Evolutionary conservation across 53 echinoderm and acorn worm species (phyloP).

Genomic region (Henricia sp.): DNA sequence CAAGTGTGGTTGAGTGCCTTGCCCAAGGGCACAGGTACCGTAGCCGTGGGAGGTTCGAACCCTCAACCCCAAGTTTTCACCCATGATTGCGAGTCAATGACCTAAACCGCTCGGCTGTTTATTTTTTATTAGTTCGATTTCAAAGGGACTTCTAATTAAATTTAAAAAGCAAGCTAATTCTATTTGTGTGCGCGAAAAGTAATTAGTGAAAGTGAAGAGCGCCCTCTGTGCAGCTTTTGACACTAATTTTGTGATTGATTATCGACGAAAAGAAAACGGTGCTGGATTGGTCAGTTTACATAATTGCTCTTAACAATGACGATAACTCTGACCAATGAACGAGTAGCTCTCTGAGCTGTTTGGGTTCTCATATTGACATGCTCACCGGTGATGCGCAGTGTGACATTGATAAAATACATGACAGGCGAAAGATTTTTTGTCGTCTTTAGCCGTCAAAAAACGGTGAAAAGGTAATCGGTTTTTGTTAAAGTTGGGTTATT

Average conservation of each 20-base stretch:
- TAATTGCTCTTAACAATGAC: not conserved
- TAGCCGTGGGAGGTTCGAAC: too few relatives aligned
- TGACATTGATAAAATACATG: not conserved
- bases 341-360: not conserved
- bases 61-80: too few relatives aligned
- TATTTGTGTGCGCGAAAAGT: too few relatives aligned
- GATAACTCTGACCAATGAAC: not conserved
- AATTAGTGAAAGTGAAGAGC: not conserved
- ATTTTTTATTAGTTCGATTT: too few relatives aligned
- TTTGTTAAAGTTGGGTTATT: not conserved
- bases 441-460: not conserved
- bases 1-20: too few relatives aligned
- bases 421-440: not conserved
- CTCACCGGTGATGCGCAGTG: not conserved
- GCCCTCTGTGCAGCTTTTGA: not conserved
- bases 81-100: too few relatives aligned
- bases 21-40: too few relatives aligned
- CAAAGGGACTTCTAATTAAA: too few relatives aligned
- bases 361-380: not conserved
- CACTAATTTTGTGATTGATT: not conserved
- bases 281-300: not conserved
- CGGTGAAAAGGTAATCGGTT: too few relatives aligned
- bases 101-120: too few relatives aligned
- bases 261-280: not conserved
- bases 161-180: too few relatives aligned